phyloP scores from a whole-genome alignment of 2,113 vertebrate genomes.

The Micronisus gabar region DNA sequence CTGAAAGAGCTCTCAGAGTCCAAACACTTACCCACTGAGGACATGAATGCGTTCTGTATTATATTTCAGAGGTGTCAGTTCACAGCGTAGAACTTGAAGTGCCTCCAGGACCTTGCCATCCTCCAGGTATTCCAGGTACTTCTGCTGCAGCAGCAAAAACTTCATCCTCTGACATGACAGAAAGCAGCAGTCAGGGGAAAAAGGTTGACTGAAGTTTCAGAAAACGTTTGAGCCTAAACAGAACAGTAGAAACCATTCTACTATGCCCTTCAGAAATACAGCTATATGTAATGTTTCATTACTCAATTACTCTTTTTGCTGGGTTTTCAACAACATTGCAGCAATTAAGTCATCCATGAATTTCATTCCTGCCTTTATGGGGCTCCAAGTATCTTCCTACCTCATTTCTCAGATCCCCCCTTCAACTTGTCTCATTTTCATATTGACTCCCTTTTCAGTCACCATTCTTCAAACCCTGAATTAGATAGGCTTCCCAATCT shows the following conservation, averaged over 20 bases:
- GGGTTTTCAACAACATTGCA: background rate
- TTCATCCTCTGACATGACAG: conserved; percentile 92
- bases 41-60: conserved; percentile 95
- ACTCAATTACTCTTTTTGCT: conserved; percentile 17
- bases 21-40: conserved; percentile 87
- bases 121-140: conserved; percentile 97
- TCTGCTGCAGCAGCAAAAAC: conserved; percentile 97
- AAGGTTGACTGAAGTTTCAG: conserved; percentile 80
- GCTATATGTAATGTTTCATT: conserved; percentile 65
- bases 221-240: conserved; percentile 81
- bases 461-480: background rate
- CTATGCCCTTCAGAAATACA: conserved; percentile 70
- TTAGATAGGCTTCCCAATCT: background rate
- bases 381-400: background rate
- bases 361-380: background rate
- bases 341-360: background rate
- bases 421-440: background rate
- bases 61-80: conserved; percentile 94
- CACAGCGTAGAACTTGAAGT: conserved; percentile 91
- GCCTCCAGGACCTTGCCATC: conserved; percentile 96
- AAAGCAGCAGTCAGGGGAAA: conserved; percentile 81
- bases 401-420: background rate
- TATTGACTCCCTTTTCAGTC: background rate
- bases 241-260: conserved; percentile 81
- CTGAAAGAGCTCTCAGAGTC: background rate